A percentile compares a stretch with the other conserved stretches of the same genome.
These are phyloP conservation scores for Spisula solida DNA, from an alignment of 2,888 invertebrate genomes.

Conservation along the genomic window DNA sequence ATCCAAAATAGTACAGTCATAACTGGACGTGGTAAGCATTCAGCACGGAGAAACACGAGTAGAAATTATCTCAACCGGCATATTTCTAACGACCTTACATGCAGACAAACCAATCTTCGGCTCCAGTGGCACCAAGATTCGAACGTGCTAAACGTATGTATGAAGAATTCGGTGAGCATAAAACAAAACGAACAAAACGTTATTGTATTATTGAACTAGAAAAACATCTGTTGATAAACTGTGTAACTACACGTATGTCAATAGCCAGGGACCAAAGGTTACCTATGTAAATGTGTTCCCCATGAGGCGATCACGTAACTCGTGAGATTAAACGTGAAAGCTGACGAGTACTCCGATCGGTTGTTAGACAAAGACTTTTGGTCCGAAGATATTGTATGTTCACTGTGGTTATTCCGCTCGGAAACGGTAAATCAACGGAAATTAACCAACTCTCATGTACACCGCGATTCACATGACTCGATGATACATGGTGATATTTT, in stretches of 20 bases:
- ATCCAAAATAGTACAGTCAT: not conserved
- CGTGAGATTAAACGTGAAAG: not conserved
- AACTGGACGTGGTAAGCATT: not conserved
- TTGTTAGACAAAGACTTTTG: not conserved
- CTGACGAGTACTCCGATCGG: not conserved
- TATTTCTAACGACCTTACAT: not conserved
- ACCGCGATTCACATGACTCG: not conserved
- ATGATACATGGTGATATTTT: not conserved
- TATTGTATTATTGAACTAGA: not conserved
- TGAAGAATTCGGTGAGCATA: conserved; percentile 3
- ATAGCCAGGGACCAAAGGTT: not conserved
- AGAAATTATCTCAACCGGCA: not conserved
- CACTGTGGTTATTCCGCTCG: not conserved
- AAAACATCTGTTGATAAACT: not conserved
- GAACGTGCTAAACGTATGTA: not conserved
- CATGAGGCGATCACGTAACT: conserved; percentile 4
- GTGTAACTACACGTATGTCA: not conserved
- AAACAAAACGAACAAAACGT: not conserved
- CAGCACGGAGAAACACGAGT: not conserved
- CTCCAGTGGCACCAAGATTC: not conserved
- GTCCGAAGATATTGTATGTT: not conserved
- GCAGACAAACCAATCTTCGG: not conserved
- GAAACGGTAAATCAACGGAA: not conserved
- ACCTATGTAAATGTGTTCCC: conserved; percentile 10
- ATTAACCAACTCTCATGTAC: not conserved